A percentile compares a stretch with the other conserved stretches of the same genome.
These are phyloP conservation scores for Epiblema foenella DNA, from an alignment of 2,888 invertebrate species.

Conservation along the genomic window DNA sequence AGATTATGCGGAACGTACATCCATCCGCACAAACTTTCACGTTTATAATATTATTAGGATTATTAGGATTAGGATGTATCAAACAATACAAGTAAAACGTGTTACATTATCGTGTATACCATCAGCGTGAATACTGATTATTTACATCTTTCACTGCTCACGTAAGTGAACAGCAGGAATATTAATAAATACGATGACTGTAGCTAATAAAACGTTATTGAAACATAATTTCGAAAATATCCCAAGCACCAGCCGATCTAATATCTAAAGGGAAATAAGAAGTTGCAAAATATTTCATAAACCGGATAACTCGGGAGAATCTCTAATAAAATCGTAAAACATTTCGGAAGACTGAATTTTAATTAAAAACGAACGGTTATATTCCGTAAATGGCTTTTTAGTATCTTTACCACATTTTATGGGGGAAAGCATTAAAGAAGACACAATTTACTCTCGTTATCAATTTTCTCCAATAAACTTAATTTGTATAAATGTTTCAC, in stretches of 20 bases:
- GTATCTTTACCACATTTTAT: constrained; percentile 34
- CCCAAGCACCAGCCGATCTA: neutral
- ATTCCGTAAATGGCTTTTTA: constrained; percentile 31
- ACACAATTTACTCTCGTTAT: constrained; percentile 24
- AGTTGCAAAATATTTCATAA: constrained; percentile 19
- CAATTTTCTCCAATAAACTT: constrained; percentile 22
- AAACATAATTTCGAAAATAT: neutral
- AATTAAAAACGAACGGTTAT: constrained; percentile 41
- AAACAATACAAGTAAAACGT: too few relatives aligned
- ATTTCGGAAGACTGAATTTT: constrained; percentile 29
- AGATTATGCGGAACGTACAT: too few relatives aligned
- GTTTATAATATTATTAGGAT: too few relatives aligned
- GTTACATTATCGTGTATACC: too few relatives aligned
- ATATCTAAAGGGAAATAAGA: neutral
- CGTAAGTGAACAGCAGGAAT: too few relatives aligned
- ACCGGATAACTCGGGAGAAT: constrained; percentile 18
- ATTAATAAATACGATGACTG: too few relatives aligned
- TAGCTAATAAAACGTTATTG: neutral
- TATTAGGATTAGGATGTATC: too few relatives aligned
- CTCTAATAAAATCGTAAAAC: constrained; percentile 37
- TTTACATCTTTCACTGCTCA: too few relatives aligned
- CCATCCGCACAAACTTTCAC: too few relatives aligned
- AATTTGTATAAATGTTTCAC: constrained; percentile 22
- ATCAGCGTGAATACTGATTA: too few relatives aligned
- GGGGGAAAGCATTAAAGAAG: constrained; percentile 25